These are phyloP conservation scores for Drosophila subsilvestris DNA, from an alignment of 2,888 invertebrate genomes.

Conservation along the genomic window DNA sequence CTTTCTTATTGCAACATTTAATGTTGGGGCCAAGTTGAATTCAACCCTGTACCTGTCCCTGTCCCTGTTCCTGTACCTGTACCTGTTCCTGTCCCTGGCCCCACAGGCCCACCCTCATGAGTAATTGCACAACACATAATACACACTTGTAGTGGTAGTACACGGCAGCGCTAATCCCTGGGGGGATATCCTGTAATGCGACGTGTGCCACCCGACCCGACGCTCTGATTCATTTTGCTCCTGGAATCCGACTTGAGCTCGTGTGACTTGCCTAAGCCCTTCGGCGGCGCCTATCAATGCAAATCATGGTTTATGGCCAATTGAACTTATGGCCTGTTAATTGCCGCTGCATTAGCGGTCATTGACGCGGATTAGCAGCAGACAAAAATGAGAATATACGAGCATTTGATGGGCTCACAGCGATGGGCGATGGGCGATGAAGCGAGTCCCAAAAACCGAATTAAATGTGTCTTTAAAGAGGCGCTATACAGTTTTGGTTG, in stretches of 20 bases:
- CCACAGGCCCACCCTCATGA: constrained; percentile 49
- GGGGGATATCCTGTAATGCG: constrained; percentile 11
- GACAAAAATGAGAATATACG: constrained; percentile 5
- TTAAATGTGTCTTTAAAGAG: too few relatives aligned
- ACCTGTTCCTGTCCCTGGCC: constrained; percentile 4
- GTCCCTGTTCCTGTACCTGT: neutral
- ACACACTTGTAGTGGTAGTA: neutral
- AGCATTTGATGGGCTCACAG: too few relatives aligned
- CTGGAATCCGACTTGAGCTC: constrained; percentile 18
- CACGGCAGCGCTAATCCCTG: constrained; percentile 19
- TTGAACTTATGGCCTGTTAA: constrained; percentile 62
- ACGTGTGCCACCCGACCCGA: constrained; percentile 3
- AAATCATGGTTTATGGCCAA: constrained; percentile 50
- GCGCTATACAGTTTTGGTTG: too few relatives aligned
- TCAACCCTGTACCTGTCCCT: neutral
- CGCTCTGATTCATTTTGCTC: constrained; percentile 21
- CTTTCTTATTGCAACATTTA: constrained; percentile 68
- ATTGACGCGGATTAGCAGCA: constrained; percentile 5
- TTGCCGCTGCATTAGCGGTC: constrained; percentile 40
- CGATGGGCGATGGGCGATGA: neutral
- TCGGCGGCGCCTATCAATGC: constrained; percentile 43
- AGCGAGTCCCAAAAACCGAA: neutral
- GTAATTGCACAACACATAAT: constrained; percentile 49
- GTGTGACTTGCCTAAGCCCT: constrained; percentile 40
- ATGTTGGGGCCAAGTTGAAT: constrained; percentile 50